phyloP scores from a whole-genome alignment of 2,113 vertebrate species.

The Terrapene triunguis region DNA sequence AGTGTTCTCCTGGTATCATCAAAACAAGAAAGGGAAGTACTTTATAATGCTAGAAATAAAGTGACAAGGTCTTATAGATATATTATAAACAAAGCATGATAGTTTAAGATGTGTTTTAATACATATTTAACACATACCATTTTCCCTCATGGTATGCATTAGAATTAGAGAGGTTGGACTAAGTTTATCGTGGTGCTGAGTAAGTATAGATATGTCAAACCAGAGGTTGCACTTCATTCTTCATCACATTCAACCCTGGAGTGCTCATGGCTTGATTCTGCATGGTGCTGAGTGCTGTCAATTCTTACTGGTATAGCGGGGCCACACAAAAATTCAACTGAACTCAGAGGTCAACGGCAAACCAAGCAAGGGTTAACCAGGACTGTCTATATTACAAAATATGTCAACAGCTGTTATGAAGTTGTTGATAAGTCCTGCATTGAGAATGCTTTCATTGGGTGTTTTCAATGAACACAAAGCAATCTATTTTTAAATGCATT shows the following conservation, averaged over 20 bases:
- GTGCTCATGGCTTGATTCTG: neutral
- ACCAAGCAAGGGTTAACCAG: neutral
- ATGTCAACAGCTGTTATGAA: neutral
- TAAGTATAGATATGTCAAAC: neutral
- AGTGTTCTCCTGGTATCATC: neutral
- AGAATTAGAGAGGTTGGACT: neutral
- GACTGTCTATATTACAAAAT: neutral
- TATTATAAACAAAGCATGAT: neutral
- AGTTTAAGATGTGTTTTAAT: neutral
- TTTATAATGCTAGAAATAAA: neutral
- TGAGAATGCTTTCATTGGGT: fast-evolving
- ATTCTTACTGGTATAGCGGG: neutral
- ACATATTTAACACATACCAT: neutral
- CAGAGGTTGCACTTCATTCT: neutral
- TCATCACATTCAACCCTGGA: neutral
- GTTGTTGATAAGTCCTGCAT: neutral
- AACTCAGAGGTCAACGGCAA: neutral
- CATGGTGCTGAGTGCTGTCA: neutral
- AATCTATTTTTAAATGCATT: neutral
- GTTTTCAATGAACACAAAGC: neutral
- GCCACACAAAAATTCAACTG: neutral
- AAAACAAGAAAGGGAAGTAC: neutral
- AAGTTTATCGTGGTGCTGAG: neutral
- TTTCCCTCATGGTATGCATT: neutral
- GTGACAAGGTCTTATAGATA: neutral